Evolutionary conservation across 2,797 vertebrate species (phyloP).

Genomic region (Clarias platycephalus): DNA sequence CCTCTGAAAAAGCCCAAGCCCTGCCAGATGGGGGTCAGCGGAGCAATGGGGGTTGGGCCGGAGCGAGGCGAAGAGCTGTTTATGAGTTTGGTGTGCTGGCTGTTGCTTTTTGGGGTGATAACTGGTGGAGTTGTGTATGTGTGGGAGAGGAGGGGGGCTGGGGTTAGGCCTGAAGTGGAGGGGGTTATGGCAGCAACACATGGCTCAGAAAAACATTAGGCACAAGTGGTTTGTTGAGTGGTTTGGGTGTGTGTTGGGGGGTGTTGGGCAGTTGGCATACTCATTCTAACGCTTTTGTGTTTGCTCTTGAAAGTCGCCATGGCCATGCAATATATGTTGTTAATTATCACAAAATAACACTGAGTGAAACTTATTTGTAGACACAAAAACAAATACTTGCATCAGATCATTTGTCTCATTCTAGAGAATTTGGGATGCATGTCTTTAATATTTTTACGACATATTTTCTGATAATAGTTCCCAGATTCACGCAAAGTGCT

Average conservation of each 20-base stretch:
- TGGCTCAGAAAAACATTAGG: slow-evolving; percentile 51
- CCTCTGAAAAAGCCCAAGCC: slow-evolving; percentile 54
- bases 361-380: neutral
- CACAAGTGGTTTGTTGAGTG: slow-evolving; percentile 43
- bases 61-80: slow-evolving; percentile 58
- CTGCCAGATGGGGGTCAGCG: slow-evolving; percentile 77
- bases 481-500: neutral
- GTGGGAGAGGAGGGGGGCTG: slow-evolving; percentile 39
- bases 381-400: neutral
- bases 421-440: neutral
- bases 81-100: slow-evolving; percentile 58
- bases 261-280: slow-evolving; percentile 14
- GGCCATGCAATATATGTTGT: neutral
- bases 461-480: neutral
- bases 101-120: slow-evolving; percentile 44
- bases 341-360: neutral
- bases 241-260: slow-evolving; percentile 12
- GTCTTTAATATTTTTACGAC: neutral
- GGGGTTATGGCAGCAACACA: slow-evolving; percentile 49
- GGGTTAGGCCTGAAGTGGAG: slow-evolving; percentile 21
- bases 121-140: slow-evolving; percentile 47
- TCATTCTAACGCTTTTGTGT: slow-evolving; percentile 19
- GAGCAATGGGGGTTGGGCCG: slow-evolving; percentile 50
- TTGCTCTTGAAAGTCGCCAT: slow-evolving; percentile 14
- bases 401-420: neutral